Evolutionary conservation across 2,888 invertebrate species (phyloP), one percentile per base, ranked within the genome.

Genomic region (Napeogenes inachia): DNA sequence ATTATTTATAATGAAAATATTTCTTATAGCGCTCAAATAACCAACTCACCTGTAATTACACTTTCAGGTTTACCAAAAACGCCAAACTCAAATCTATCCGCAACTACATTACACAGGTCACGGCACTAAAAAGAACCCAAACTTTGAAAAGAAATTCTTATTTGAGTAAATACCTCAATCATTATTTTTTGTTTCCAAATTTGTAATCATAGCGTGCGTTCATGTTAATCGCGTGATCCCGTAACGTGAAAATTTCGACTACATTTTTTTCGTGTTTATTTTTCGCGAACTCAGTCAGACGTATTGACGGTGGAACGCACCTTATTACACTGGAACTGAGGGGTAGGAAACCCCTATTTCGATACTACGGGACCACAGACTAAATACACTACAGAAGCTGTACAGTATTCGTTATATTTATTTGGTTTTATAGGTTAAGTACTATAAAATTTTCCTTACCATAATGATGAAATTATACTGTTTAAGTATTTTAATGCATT

Each of bases 221-320:
- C 42, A 62, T 60, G 62, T 65, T 64, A 47, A 59, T 73, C 68
- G 72, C 74, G 73, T 72, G 70, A 57, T 67, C 60, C 56, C 53
- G 54, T 67, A 59, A 62, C 65, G 70, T 70, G 68, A 62, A 54
- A 65, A 70, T 71, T 73, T 73, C 67, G 73, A 63, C 77, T 82
- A 84, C 82, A 85, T 85, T 82, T 80, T 77, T 77, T 77, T 81
- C 86, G 85, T 83, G 78, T 82, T 84, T 79, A 75, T 81, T 73
- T 76, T 76, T 63, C 60, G 63, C 45, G 59, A 60, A 66, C 61
- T 61, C 47, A 38, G 58, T 63, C 67, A 68, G 47, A 76, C 79
- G 80, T 74, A 66, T 65, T 65, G 66, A 70, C 76, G 59, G 63
- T 59, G 60, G 65, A 70, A 73, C 78, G 78, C 77, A 73, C 76